Evolutionary conservation across 2,888 invertebrate genomes (phyloP).

Genomic region (Leucophora obtusa): DNA sequence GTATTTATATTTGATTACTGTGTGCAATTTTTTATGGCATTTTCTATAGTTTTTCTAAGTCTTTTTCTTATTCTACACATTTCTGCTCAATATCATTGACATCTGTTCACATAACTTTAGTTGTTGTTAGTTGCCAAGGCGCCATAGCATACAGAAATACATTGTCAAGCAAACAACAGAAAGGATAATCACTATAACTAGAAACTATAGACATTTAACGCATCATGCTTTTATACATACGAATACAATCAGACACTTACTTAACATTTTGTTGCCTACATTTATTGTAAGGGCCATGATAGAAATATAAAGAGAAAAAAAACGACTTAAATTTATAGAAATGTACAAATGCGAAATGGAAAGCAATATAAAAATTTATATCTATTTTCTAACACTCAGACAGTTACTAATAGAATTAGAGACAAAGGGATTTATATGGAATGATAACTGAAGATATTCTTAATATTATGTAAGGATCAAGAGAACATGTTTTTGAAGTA

Average conservation of each 20-base stretch:
- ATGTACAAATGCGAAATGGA: not conserved
- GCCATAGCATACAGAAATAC: constrained; percentile 29
- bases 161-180: not conserved
- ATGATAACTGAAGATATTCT: too few species aligned
- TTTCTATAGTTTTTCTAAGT: constrained; percentile 9
- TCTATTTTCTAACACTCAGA: too few species aligned
- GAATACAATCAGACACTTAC: not conserved
- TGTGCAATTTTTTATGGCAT: constrained; percentile 44
- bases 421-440: too few species aligned
- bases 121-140: constrained; percentile 47
- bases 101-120: constrained; percentile 51
- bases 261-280: not conserved
- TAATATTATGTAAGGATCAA: too few species aligned
- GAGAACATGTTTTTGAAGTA: too few species aligned
- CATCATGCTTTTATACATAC: not conserved
- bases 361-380: too few species aligned
- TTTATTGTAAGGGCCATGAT: not conserved
- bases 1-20: constrained; percentile 32
- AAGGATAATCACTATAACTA: constrained; percentile 22
- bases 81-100: constrained; percentile 49
- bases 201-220: constrained; percentile 20
- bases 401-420: too few species aligned
- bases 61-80: not conserved
- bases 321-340: not conserved
- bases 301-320: not conserved